phyloP scores from a whole-genome alignment of 2,797 vertebrate species.

The Brachyrhaphis roseni region DNA sequence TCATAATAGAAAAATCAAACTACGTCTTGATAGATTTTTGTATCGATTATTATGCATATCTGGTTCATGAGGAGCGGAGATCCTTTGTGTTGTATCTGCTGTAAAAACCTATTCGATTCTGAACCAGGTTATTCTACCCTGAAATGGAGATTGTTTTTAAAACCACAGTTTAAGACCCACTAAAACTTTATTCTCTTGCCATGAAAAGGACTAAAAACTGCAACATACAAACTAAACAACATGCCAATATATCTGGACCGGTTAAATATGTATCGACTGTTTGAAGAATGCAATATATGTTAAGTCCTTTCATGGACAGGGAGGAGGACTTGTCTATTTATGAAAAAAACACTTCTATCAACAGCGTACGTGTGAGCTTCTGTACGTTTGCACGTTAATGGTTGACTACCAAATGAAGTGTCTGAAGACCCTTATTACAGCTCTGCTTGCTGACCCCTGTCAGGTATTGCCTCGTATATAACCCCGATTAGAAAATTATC shows the following conservation, averaged over 20 bases:
- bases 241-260: neutral
- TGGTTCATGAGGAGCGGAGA: neutral
- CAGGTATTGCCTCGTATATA: constrained; percentile 48
- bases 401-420: constrained; percentile 55
- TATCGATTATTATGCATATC: neutral
- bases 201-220: neutral
- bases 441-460: constrained; percentile 41
- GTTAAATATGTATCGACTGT: neutral
- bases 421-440: constrained; percentile 52
- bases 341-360: neutral
- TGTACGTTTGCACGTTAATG: constrained; percentile 43
- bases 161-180: no score
- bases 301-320: neutral
- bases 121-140: neutral
- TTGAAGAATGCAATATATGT: neutral
- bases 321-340: neutral
- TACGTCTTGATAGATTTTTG: neutral
- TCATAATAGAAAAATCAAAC: neutral
- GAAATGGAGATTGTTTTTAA: neutral
- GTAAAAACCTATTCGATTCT: neutral
- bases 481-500: constrained; percentile 55
- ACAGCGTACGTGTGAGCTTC: neutral
- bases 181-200: neutral
- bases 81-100: neutral
- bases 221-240: neutral